Conservation (phyloP, 2,113 vertebrate genomes). For the Kryptolebias marmoratus region DNA sequence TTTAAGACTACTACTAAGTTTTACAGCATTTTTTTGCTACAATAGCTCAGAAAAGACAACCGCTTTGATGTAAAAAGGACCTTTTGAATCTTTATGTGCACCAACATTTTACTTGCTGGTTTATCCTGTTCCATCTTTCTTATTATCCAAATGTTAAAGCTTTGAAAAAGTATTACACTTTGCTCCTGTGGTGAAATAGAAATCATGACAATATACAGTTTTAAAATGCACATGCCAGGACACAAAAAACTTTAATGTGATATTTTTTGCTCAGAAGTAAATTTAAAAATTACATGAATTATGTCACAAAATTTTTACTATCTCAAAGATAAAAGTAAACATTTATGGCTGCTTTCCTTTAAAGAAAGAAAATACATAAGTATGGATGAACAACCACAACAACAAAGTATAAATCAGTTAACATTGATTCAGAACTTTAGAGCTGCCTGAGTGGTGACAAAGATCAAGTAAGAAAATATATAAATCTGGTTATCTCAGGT, state of each 20-base stretch:
- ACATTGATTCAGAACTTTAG: not conserved
- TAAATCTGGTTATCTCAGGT: constrained; percentile 8
- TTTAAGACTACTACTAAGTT: too few relatives aligned
- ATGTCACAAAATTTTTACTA: too few relatives aligned
- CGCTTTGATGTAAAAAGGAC: not conserved
- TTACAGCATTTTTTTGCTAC: not conserved
- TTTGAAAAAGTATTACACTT: not conserved
- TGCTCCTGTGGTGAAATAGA: not conserved
- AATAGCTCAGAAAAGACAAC: not conserved
- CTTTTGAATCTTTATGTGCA: too few relatives aligned
- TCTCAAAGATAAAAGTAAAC: not conserved
- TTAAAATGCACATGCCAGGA: too few relatives aligned
- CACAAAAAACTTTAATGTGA: not conserved
- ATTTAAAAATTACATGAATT: too few relatives aligned
- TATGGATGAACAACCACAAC: not conserved
- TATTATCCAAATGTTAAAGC: not conserved
- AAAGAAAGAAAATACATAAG: not conserved
- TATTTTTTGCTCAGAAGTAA: not conserved
- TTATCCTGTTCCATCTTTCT: not conserved
- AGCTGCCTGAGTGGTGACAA: constrained; percentile 2
- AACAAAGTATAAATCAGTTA: constrained; percentile 13
- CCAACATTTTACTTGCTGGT: too few relatives aligned
- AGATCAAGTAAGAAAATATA: constrained; percentile 7
- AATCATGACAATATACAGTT: too few relatives aligned
- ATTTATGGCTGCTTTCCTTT: not conserved